Conservation (phyloP, 2,797 vertebrate genomes). For the Schizopygopsis pylzovi region DNA sequence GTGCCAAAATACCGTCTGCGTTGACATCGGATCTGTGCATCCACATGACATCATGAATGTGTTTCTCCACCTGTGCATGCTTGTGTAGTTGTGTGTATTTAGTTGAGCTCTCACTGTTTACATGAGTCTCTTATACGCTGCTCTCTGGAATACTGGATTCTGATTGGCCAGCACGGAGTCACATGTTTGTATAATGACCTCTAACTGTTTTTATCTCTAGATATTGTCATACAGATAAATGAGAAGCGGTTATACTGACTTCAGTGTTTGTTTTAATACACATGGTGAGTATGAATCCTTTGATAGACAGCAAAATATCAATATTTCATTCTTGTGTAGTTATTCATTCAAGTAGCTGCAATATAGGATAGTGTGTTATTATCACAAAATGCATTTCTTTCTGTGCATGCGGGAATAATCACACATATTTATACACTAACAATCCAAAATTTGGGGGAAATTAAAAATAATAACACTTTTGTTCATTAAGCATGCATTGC, state of each 20-base stretch:
- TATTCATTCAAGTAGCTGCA: background rate
- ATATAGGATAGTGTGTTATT: background rate
- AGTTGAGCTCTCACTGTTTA: background rate
- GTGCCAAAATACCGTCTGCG: background rate
- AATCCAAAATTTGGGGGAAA: background rate
- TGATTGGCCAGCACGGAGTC: background rate
- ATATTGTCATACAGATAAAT: background rate
- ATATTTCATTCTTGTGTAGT: background rate
- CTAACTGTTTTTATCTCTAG: background rate
- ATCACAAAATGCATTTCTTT: background rate
- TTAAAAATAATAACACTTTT: background rate
- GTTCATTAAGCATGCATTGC: background rate
- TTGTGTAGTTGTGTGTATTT: background rate
- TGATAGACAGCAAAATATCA: background rate
- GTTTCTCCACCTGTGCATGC: background rate
- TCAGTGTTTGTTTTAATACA: background rate
- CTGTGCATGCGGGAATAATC: background rate
- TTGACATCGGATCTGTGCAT: background rate
- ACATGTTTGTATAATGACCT: background rate
- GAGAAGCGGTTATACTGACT: background rate
- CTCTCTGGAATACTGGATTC: conserved; percentile 4
- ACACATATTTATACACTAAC: background rate
- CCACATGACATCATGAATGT: too few relatives aligned
- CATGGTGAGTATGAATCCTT: background rate
- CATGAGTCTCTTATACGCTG: background rate